Evolutionary conservation across 2,888 invertebrate species (phyloP), one percentile per base, ranked within the genome.

Genomic region (Lasioglossum lativentre): DNA sequence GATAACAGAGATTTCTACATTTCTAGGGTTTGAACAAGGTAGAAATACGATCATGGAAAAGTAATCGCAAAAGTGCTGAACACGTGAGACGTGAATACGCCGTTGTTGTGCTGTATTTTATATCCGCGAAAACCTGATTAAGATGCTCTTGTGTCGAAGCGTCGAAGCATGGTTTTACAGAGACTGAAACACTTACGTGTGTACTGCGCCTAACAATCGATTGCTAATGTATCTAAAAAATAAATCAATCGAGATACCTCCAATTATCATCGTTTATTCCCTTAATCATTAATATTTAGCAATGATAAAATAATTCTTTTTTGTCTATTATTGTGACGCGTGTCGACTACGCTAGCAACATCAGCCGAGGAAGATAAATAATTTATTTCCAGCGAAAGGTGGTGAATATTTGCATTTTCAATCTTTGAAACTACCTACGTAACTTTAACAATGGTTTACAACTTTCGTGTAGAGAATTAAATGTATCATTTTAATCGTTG

Each of bases 261-360:
- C 40, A 27, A 38, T 82, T 70, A 42, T 16, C 72, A 66, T 77
- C n/a, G 16, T 40, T n/a, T 70, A 2, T 5, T 34, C 42, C 12
- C 56, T 75, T 85, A 75, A 45, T 75, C 23, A 38, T 75, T 82
- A 78, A 70, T 74, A 74, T 80, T 80, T 71, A 88, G 83, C 87
- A 83, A 88, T 83, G 81, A 90, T 89, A 92, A 93, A 93, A 93
- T 92, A 92, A 87, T 86, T 85, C 23, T 86, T 83, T 87, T 87
- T 80, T 4, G 23, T 70, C 23, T 72, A 59, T 79, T 82, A 74
- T 66, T 63, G n/a, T 10, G 72, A 56, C 77, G 70, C 38, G 70
- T 71, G 47, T 27, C 23, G 77, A 72, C 59, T 73, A 78, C 38
- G 63, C 63, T 63, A 38, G 27, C 14, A 19, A 71, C 71, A 38